phyloP scores from a whole-genome alignment of 2,797 vertebrate species.

The Coregonus sp. region DNA sequence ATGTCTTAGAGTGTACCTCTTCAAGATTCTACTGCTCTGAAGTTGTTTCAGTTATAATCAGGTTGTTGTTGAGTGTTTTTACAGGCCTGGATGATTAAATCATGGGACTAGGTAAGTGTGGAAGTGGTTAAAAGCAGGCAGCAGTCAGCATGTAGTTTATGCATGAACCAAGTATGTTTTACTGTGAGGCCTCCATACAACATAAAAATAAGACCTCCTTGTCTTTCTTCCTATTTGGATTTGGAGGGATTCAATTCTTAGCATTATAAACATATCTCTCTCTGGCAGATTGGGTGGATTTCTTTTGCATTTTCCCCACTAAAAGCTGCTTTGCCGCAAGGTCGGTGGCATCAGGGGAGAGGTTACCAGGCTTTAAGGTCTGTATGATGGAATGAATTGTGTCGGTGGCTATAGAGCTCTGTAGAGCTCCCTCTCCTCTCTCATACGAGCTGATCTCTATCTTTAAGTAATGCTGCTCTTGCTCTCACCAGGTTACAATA shows the following conservation, averaged over 20 bases:
- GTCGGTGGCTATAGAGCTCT: conserved; percentile 27
- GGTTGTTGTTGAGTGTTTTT: background rate
- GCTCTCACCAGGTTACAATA: conserved; percentile 50
- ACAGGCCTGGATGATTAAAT: background rate
- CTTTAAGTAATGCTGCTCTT: conserved; percentile 42
- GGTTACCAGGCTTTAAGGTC: background rate
- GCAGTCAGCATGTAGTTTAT: background rate
- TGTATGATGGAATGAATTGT: conserved; percentile 28
- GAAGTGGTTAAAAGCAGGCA: background rate
- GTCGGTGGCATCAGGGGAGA: background rate
- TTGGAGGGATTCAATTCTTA: background rate
- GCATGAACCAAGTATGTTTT: background rate
- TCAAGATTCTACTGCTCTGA: background rate
- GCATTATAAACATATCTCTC: background rate
- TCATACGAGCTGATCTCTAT: conserved; percentile 3
- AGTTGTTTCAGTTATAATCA: background rate
- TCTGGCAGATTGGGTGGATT: background rate
- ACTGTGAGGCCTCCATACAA: background rate
- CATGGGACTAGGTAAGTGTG: background rate
- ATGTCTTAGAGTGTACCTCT: no score
- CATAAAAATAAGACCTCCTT: background rate
- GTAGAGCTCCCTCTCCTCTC: conserved; percentile 24
- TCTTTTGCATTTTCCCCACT: background rate
- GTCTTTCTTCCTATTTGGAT: background rate
- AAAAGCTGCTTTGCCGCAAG: conserved; percentile 2